A percentile compares a stretch with the other conserved stretches of the same genome.
These are phyloP conservation scores for Eueremaeus valkanovi DNA, from an alignment of 2,888 invertebrate genomes.

Conservation along the genomic window DNA sequence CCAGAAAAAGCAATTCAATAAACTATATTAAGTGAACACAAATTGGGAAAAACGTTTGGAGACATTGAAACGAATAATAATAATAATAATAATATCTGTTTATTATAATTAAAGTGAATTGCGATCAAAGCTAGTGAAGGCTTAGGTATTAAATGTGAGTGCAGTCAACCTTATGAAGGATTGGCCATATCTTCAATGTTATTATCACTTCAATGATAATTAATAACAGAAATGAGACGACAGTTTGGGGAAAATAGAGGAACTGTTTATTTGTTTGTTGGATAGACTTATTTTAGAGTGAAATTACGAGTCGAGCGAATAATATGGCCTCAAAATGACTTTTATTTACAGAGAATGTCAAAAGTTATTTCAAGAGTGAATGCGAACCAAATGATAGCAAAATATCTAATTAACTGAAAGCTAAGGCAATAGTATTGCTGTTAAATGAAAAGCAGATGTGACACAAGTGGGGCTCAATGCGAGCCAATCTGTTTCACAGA, in stretches of 20 bases:
- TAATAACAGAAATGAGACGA: not conserved
- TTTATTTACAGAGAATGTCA: conserved; percentile 17
- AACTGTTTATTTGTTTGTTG: conserved; percentile 6
- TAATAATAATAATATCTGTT: not conserved
- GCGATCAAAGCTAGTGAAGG: not conserved
- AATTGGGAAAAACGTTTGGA: not conserved
- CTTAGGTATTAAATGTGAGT: not conserved
- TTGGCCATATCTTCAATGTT: conserved; percentile 6
- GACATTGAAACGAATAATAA: not conserved
- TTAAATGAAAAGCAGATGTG: conserved; percentile 32
- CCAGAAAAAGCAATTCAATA: no score
- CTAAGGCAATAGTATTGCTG: not conserved
- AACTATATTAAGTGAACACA: no score
- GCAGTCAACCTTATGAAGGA: not conserved
- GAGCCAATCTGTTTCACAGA: not conserved
- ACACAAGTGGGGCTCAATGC: not conserved
- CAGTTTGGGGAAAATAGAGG: not conserved
- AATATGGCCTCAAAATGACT: conserved; percentile 6
- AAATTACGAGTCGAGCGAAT: not conserved
- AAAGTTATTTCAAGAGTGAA: conserved; percentile 30
- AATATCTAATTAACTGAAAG: conserved; percentile 24
- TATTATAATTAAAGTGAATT: not conserved
- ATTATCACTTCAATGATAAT: conserved; percentile 12
- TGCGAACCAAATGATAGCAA: conserved; percentile 22
- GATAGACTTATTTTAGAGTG: not conserved